phyloP scores from a whole-genome alignment of 2,113 vertebrate species.

The Agapornis roseicollis region DNA sequence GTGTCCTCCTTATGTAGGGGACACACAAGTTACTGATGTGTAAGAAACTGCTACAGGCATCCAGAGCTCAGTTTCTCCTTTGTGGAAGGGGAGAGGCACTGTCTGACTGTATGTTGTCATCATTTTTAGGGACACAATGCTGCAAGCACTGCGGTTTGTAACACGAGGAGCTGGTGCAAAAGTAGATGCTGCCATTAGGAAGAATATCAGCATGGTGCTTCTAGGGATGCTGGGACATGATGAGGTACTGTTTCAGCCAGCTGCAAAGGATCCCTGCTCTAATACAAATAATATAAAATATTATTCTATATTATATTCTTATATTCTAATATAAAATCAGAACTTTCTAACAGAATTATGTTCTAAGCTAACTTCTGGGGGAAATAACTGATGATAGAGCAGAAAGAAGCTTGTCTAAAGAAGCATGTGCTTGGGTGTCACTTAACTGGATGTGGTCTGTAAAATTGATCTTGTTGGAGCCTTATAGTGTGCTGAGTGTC shows the following conservation, averaged over 20 bases:
- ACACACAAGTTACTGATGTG: neutral
- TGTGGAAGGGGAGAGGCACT: neutral
- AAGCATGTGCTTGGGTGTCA: neutral
- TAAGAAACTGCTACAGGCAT: neutral
- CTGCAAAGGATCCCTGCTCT: neutral
- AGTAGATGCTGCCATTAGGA: slow-evolving; percentile 89
- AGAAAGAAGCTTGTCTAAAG: neutral
- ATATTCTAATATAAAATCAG: neutral
- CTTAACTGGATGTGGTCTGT: neutral
- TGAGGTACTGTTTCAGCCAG: slow-evolving; percentile 80
- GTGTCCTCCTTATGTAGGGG: neutral
- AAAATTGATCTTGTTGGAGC: neutral
- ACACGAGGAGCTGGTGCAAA: slow-evolving; percentile 94
- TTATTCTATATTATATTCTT: too few relatives aligned
- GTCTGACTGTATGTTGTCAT: neutral
- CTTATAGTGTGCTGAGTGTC: neutral
- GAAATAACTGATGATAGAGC: neutral
- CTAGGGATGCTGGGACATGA: slow-evolving; percentile 97
- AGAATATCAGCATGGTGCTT: slow-evolving; percentile 85
- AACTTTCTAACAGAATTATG: neutral
- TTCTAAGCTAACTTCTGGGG: neutral
- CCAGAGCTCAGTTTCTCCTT: neutral
- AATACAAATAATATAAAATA: too few relatives aligned
- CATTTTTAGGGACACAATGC: slow-evolving; percentile 90
- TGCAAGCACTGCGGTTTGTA: slow-evolving; percentile 94